phyloP scores from a whole-genome alignment of 2,888 invertebrate species.

The Mayetiola destructor region DNA sequence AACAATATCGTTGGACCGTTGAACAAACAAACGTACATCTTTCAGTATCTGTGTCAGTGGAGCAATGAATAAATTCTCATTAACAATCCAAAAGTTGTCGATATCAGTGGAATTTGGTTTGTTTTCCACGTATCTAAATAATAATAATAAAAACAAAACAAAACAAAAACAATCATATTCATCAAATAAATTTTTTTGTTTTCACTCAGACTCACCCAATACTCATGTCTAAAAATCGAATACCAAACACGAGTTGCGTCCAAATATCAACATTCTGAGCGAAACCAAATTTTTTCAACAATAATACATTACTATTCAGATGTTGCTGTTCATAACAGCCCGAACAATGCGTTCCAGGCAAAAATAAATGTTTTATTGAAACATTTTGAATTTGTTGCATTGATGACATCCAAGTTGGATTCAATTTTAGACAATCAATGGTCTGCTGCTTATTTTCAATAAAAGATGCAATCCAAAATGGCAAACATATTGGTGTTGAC shows the following conservation, averaged over 20 bases:
- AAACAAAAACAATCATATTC: not conserved
- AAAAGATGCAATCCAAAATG: constrained; percentile 56
- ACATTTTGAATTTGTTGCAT: constrained; percentile 24
- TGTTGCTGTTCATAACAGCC: constrained; percentile 36
- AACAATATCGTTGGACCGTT: constrained; percentile 53
- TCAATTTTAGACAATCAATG: constrained; percentile 57
- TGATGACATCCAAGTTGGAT: constrained; percentile 76
- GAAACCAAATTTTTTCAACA: constrained; percentile 34
- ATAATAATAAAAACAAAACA: not conserved
- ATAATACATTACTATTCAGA: constrained; percentile 24
- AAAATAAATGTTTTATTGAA: constrained; percentile 29
- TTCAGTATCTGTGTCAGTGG: constrained; percentile 50
- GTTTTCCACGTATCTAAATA: not conserved
- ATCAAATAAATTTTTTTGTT: not conserved
- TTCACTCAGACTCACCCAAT: constrained; percentile 45
- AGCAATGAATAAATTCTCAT: constrained; percentile 38
- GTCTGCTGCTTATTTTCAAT: constrained; percentile 45
- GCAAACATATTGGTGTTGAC: constrained; percentile 45
- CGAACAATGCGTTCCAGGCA: constrained; percentile 43
- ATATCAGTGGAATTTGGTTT: constrained; percentile 21
- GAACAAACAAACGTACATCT: constrained; percentile 53
- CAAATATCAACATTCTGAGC: constrained; percentile 64
- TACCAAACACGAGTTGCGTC: constrained; percentile 71
- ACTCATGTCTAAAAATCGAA: constrained; percentile 67
- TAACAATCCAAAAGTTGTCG: constrained; percentile 32